Evolutionary conservation across 2,888 invertebrate species (phyloP), one percentile per base, ranked within the genome.

Genomic region (Chrysodeixis includens): DNA sequence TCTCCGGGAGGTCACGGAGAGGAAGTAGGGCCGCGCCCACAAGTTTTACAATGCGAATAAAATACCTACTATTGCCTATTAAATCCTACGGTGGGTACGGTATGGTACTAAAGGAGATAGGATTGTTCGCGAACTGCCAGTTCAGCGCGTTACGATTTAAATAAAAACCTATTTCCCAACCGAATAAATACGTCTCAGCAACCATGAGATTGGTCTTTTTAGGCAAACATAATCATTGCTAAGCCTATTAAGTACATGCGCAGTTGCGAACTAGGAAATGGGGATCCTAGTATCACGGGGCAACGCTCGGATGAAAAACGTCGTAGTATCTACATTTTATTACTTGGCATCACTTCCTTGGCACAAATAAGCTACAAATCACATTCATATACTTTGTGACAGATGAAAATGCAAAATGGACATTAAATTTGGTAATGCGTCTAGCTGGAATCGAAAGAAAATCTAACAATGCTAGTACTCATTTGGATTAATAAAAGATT

Each of bases 241-340:
- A 40, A 35, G 58, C 58, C 66, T 60, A 73, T 69, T 71, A 57
- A 40, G 57, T 65, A 66, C 32, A 64, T 76, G 54, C 35, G 59
- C 46, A 66, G 26, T 32, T 32, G 40, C 52, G 56, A 66, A 68
- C 67, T 70, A 79, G 70, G 67, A 68, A 61, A 58, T 52, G 49
- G 56, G 58, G 49, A 63, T 40, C 57, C 56, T 60, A 20, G 60
- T 74, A 69, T 66, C 71, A 76, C 66, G 79, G 79, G 76, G 77
- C 77, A 83, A 80, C 81, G 79, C 67, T 78, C 78, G 73, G 56
- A 84, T 81, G 83, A 84, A 82, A 81, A 77, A 76, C 79, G 65
- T 65, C 69, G 75, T 71, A 74, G 76, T 76, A 40, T 40, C 40
- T n/a, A 73, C 69, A 78, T 83, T 84, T 85, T 84, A 84, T 84